Conservation (phyloP, 2,113 vertebrate genomes). For the Gyps fulvus region DNA sequence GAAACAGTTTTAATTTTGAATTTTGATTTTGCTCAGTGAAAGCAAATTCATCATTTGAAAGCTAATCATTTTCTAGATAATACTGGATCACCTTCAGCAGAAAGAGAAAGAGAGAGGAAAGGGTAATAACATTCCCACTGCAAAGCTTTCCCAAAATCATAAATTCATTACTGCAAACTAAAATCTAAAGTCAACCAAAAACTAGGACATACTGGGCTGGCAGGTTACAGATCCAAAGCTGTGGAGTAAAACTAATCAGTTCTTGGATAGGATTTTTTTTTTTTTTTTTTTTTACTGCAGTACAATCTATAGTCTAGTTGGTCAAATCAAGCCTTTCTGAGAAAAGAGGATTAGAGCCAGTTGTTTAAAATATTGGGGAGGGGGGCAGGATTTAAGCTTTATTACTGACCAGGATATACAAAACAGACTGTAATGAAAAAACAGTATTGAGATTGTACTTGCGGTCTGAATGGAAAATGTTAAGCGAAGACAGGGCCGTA, state of each 20-base stretch:
- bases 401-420: conserved; percentile 71
- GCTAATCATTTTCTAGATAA: not conserved
- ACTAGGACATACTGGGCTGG: conserved; percentile 59
- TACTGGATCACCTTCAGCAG: not conserved
- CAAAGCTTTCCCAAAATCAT: conserved; percentile 19
- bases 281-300: conserved; percentile 31
- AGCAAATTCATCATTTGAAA: not conserved
- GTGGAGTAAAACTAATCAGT: conserved; percentile 70
- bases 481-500: conserved; percentile 75
- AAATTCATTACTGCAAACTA: conserved; percentile 20
- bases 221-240: conserved; percentile 47
- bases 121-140: not conserved
- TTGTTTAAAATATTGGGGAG: conserved; percentile 72
- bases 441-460: conserved; percentile 50
- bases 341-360: conserved; percentile 83
- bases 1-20: not conserved
- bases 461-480: conserved; percentile 52
- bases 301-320: conserved; percentile 69
- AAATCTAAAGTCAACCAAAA: conserved; percentile 35
- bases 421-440: conserved; percentile 70
- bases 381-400: conserved; percentile 68
- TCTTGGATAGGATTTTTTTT: conserved; percentile 49
- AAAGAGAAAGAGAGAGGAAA: not conserved
- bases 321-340: conserved; percentile 78
- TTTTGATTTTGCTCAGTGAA: not conserved